Evolutionary conservation across 2,888 invertebrate species (phyloP).

Genomic region (Drosophila maculinotata): DNA sequence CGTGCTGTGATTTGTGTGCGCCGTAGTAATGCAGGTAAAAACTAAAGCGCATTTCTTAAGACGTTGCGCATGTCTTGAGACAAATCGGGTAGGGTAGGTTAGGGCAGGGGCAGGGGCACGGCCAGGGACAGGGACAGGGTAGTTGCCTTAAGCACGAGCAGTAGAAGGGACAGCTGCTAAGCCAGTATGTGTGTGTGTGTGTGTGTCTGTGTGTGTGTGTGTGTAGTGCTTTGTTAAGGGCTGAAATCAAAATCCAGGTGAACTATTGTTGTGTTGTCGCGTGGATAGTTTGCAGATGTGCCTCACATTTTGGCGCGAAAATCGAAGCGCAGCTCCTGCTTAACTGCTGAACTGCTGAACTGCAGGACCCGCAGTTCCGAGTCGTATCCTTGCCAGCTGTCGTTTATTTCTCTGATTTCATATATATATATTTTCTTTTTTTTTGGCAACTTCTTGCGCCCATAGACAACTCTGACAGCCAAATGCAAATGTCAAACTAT

Average conservation of each 20-base stretch:
- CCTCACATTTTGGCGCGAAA: slow-evolving; percentile 73
- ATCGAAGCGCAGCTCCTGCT: slow-evolving; percentile 30
- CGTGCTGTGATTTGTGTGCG: slow-evolving; percentile 64
- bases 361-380: slow-evolving; percentile 21
- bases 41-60: slow-evolving; percentile 56
- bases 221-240: slow-evolving; percentile 59
- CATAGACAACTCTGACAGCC: slow-evolving; percentile 62
- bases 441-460: slow-evolving; percentile 71
- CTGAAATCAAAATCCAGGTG: slow-evolving; percentile 79
- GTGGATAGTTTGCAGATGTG: slow-evolving; percentile 69
- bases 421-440: slow-evolving; percentile 13
- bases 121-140: slow-evolving; percentile 18
- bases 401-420: slow-evolving; percentile 36
- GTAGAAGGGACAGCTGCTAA: slow-evolving; percentile 68
- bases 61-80: slow-evolving; percentile 80
- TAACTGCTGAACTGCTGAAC: slow-evolving; percentile 6
- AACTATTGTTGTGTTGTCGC: slow-evolving; percentile 75
- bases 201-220: slow-evolving; percentile 13
- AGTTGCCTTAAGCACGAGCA: slow-evolving; percentile 34
- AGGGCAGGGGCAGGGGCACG: slow-evolving; percentile 1
- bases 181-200: slow-evolving; percentile 20
- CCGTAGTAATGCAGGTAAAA: no score
- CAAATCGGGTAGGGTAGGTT: slow-evolving; percentile 30
- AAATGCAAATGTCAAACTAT: slow-evolving; percentile 54
- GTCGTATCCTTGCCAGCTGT: slow-evolving; percentile 60